Percentiles rank a stretch among this genome's conserved stretches.
Conservation (phyloP, 1,140 invertebrate genomes). For the Diorhabda elongata region DNA sequence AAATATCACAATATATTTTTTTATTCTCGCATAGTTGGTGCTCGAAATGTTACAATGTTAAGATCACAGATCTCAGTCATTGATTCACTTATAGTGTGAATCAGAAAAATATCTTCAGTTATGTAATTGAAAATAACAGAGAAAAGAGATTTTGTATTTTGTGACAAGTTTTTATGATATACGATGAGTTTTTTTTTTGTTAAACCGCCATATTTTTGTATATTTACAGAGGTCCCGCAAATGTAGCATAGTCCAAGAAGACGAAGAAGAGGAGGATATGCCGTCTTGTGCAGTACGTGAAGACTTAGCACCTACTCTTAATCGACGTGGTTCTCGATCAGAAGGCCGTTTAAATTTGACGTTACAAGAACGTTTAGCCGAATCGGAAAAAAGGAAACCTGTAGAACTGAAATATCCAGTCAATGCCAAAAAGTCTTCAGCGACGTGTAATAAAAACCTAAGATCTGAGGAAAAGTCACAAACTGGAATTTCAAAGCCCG, state of each 20-base stretch:
- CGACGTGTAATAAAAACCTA: not conserved
- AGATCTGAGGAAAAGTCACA: not conserved
- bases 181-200: too few species aligned
- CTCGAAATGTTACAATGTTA: too few species aligned
- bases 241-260: constrained; percentile 84
- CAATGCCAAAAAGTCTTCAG: not conserved
- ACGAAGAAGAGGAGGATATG: constrained; percentile 71
- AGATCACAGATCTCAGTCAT: too few species aligned
- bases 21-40: too few species aligned
- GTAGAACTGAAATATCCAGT: constrained; percentile 14
- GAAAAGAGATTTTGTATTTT: too few species aligned
- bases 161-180: too few species aligned
- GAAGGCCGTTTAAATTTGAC: constrained; percentile 60
- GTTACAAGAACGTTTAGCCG: constrained; percentile 50
- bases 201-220: too few species aligned
- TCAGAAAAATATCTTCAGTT: too few species aligned
- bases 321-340: constrained; percentile 57
- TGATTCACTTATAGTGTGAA: too few species aligned
- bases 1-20: too few species aligned
- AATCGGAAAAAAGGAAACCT: constrained; percentile 41
- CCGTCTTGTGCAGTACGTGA: constrained; percentile 54
- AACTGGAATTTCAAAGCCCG: not conserved
- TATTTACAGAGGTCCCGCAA: constrained; percentile 63
- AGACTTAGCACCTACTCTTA: constrained; percentile 49
- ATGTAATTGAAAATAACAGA: too few species aligned